Conservation (phyloP, 2,113 vertebrate genomes). For the Heloderma charlesbogerti region DNA sequence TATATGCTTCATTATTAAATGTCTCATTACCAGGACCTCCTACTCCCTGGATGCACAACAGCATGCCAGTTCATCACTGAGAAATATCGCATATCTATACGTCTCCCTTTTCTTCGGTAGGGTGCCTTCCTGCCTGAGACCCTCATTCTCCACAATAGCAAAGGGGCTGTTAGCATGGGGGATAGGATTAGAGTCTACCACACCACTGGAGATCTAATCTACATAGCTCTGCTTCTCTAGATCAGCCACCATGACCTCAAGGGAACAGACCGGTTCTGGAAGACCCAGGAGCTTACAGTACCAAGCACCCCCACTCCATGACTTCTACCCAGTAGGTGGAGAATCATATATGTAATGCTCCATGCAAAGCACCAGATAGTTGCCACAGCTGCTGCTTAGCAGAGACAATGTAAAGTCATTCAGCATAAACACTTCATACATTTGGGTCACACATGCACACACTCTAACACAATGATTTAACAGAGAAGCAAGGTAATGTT, state of each 20-base stretch:
- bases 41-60: background rate
- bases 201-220: background rate
- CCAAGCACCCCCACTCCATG: background rate
- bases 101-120: background rate
- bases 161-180: background rate
- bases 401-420: background rate
- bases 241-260: background rate
- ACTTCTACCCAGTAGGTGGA: background rate
- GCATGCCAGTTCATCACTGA: background rate
- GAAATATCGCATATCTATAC: background rate
- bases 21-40: background rate
- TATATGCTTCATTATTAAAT: background rate
- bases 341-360: background rate
- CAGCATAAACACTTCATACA: background rate
- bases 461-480: background rate
- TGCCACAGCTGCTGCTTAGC: background rate
- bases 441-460: background rate
- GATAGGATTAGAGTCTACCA: background rate
- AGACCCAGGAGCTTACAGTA: background rate
- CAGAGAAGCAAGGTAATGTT: conserved; percentile 34
- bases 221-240: background rate
- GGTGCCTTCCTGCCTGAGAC: background rate
- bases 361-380: background rate
- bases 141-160: background rate
- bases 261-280: background rate